These are phyloP conservation scores for Mus spretus DNA, from an alignment of 2,797 vertebrate species.

Conservation along the genomic window DNA sequence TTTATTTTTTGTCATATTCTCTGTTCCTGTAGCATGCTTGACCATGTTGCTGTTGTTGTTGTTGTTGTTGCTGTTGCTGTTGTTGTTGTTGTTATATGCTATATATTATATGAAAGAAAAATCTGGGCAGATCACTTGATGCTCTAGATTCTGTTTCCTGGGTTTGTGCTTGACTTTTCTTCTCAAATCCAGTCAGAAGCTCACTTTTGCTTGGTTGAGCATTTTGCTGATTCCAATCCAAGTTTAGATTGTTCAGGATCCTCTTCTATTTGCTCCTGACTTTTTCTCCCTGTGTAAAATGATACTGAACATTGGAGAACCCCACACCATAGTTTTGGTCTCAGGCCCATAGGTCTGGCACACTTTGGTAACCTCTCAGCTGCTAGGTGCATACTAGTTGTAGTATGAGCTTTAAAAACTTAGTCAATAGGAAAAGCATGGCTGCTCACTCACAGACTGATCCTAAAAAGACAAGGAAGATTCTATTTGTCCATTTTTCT, in stretches of 20 bases:
- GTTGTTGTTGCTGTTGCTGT: not conserved
- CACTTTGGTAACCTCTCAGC: not conserved
- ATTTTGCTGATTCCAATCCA: slow-evolving; percentile 20
- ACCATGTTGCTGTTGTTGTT: not conserved
- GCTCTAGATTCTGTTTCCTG: not conserved
- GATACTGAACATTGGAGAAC: not conserved
- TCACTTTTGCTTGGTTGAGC: not conserved
- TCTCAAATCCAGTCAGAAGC: not conserved
- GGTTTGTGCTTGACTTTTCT: not conserved
- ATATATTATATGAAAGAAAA: not conserved
- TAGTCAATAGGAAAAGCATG: not conserved
- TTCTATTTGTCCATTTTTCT: not conserved
- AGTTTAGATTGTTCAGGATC: not conserved
- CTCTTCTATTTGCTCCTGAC: not conserved
- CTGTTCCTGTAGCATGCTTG: not conserved
- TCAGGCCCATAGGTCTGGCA: not conserved
- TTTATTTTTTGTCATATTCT: slow-evolving; percentile 9
- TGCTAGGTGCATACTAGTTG: not conserved
- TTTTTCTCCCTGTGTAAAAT: not conserved
- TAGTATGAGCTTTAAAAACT: not conserved
- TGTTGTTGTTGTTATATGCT: not conserved
- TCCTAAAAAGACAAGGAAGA: not conserved
- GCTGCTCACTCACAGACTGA: not conserved
- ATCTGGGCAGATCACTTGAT: not conserved
- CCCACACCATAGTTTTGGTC: not conserved